A percentile compares a stretch with the other conserved stretches of the same genome.
phyloP scores from a whole-genome alignment of 2,797 vertebrate species.

The Rhynchotus rufescens region DNA sequence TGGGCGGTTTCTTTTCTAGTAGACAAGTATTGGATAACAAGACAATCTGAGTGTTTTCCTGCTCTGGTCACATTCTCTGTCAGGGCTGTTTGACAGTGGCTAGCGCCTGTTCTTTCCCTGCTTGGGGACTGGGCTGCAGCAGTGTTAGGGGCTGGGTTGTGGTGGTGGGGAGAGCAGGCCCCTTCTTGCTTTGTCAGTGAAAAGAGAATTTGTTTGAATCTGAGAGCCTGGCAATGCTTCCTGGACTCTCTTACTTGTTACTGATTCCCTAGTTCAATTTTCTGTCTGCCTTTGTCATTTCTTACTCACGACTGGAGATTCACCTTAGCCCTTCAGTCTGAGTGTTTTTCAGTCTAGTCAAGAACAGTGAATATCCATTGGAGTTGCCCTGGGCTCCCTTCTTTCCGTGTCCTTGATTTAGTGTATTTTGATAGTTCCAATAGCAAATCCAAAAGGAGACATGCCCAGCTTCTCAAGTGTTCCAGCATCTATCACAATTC shows the following conservation, averaged over 20 bases:
- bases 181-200: not conserved
- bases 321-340: not conserved
- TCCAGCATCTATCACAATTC: not conserved
- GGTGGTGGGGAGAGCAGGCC: not conserved
- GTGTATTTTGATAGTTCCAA: not conserved
- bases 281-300: not conserved
- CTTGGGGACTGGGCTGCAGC: not conserved
- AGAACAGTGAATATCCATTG: not conserved
- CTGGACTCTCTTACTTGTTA: not conserved
- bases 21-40: not conserved
- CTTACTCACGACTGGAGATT: not conserved
- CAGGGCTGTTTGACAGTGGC: not conserved
- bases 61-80: not conserved
- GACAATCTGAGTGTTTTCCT: not conserved
- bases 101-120: not conserved
- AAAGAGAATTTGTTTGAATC: not conserved
- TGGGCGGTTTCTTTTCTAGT: not conserved
- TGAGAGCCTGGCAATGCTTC: not conserved
- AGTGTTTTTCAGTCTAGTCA: not conserved
- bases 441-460: not conserved
- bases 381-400: not conserved
- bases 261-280: not conserved
- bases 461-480: not conserved
- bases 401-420: not conserved
- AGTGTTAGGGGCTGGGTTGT: too few relatives aligned